Conservation (phyloP, 2,113 vertebrate species). For the Melanostigma gelatinosum region DNA sequence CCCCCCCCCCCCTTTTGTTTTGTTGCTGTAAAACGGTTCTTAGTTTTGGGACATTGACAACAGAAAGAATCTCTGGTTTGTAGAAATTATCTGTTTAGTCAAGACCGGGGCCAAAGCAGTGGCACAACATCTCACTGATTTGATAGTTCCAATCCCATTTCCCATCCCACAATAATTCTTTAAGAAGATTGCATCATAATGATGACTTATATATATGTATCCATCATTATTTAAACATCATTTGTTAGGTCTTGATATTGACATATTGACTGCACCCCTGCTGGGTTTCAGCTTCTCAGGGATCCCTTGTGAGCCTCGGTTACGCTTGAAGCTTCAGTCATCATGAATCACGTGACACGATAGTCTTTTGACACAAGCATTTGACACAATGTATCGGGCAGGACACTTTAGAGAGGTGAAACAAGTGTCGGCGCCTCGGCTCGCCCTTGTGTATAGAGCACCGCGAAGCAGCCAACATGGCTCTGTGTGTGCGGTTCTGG, state of each 20-base stretch:
- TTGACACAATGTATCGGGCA: neutral
- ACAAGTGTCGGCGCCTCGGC: too few species aligned
- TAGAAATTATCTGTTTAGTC: neutral
- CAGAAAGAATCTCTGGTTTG: neutral
- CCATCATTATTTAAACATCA: too few species aligned
- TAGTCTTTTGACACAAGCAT: neutral
- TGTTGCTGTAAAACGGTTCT: neutral
- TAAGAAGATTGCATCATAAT: neutral
- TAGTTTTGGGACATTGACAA: neutral
- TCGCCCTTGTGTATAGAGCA: neutral
- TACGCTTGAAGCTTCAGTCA: neutral
- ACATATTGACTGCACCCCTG: too few species aligned
- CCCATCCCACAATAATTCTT: neutral
- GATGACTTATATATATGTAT: neutral
- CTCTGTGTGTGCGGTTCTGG: constrained; percentile 27
- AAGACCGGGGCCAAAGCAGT: neutral
- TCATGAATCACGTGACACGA: neutral
- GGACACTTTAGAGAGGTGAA: neutral
- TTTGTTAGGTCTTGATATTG: neutral
- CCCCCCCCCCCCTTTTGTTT: neutral
- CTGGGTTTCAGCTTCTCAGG: neutral
- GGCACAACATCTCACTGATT: neutral
- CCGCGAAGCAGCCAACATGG: neutral
- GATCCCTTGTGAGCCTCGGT: neutral
- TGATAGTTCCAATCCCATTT: neutral